These are phyloP conservation scores for Papio anubis DNA, from an alignment of 2,113 vertebrate genomes.

Conservation along the genomic window DNA sequence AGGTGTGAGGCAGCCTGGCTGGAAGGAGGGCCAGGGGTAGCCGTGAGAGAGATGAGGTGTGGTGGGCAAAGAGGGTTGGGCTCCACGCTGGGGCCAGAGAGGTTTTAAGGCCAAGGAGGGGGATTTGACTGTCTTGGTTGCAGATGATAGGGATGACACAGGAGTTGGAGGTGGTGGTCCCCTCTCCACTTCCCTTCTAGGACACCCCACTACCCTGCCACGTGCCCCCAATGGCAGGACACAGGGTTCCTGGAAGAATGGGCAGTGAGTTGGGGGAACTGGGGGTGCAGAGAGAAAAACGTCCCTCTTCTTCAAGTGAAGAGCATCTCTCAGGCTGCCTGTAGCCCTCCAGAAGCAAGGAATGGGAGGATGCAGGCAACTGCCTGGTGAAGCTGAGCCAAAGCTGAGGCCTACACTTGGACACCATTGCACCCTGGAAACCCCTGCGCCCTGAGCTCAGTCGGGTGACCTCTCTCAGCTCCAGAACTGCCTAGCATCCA, in stretches of 20 bases:
- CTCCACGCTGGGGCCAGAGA: background rate
- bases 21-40: background rate
- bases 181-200: background rate
- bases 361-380: background rate
- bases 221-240: background rate
- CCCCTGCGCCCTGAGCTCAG: background rate
- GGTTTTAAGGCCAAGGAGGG: background rate
- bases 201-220: too few species aligned
- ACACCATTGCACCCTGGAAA: background rate
- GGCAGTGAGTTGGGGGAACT: background rate
- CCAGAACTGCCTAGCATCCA: background rate
- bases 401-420: background rate
- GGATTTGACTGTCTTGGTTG: background rate
- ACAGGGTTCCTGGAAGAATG: background rate
- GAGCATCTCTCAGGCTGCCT: accelerated
- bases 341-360: background rate
- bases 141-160: background rate
- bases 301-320: background rate
- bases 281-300: background rate
- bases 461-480: background rate
- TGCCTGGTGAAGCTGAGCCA: background rate
- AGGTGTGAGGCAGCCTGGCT: background rate
- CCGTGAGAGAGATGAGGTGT: background rate
- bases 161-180: background rate
- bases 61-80: background rate